A percentile compares a stretch with the other conserved stretches of the same genome.
Evolutionary conservation across 2,113 vertebrate species (phyloP).

Genomic region (Narcine bancroftii): DNA sequence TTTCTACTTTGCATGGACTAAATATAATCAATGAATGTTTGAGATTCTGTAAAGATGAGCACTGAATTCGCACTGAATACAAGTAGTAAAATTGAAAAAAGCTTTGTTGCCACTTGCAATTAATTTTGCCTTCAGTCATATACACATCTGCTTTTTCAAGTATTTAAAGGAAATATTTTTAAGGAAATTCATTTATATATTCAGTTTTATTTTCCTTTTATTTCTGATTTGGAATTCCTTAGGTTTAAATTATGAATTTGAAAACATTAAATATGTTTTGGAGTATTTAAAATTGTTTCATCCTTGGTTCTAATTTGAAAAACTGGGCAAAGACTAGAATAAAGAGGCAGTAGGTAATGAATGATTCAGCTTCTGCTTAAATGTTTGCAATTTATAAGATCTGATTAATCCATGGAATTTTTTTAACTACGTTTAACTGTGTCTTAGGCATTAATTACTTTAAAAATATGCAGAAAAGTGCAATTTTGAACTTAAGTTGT

Average conservation of each 20-base stretch:
- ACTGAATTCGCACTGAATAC: too few relatives aligned
- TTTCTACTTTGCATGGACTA: too few relatives aligned
- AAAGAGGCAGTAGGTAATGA: not conserved
- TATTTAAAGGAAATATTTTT: not conserved
- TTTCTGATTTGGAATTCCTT: not conserved
- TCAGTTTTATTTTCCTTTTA: slow-evolving; percentile 4
- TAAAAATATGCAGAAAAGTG: slow-evolving; percentile 2
- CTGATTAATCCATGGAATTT: not conserved
- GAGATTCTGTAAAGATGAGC: too few relatives aligned
- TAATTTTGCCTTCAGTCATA: not conserved
- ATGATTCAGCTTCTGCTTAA: not conserved
- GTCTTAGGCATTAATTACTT: not conserved
- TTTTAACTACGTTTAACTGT: not conserved
- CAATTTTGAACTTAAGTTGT: not conserved
- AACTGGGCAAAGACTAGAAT: not conserved
- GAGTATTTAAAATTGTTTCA: not conserved
- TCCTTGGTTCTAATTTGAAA: not conserved
- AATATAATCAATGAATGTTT: too few relatives aligned
- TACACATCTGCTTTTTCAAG: not conserved
- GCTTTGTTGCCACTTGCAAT: not conserved
- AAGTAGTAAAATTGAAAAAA: not conserved
- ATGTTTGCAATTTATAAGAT: not conserved
- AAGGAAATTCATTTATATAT: not conserved
- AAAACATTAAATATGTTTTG: not conserved
- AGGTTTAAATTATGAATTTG: not conserved